Percentiles rank a stretch among this genome's conserved stretches.
phyloP scores from a whole-genome alignment of 2,888 invertebrate species.

The Philereme vetulata region DNA sequence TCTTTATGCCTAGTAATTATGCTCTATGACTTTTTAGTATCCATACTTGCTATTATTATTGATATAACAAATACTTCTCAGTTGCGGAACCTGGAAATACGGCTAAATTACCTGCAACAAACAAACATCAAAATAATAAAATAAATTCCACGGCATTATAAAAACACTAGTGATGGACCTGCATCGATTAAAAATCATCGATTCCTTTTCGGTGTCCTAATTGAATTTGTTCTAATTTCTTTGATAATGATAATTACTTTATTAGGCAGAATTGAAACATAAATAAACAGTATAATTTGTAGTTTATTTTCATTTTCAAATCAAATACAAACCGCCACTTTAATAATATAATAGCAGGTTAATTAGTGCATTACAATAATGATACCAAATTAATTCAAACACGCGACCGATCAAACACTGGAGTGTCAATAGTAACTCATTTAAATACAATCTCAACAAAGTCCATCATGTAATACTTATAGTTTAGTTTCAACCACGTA shows the following conservation, averaged over 20 bases:
- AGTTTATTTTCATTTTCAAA: conserved; percentile 34
- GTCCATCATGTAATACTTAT: conserved; percentile 19
- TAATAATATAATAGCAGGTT: conserved; percentile 63
- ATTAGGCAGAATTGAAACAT: conserved; percentile 14
- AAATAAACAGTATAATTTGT: conserved; percentile 9
- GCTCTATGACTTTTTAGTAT: conserved; percentile 3
- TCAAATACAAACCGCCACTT: conserved; percentile 53
- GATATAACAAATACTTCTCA: neutral
- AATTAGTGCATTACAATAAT: conserved; percentile 73
- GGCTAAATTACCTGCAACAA: conserved; percentile 48
- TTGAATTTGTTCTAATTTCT: neutral
- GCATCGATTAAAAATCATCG: conserved; percentile 3
- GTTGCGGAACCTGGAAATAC: conserved; percentile 4
- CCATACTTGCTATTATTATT: neutral
- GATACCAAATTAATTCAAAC: conserved; percentile 69
- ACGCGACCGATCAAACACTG: conserved; percentile 65
- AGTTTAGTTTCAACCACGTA: conserved; percentile 37
- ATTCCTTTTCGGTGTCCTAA: conserved; percentile 3
- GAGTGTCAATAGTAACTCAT: conserved; percentile 65
- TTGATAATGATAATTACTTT: conserved; percentile 7
- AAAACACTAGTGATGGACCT: conserved; percentile 24
- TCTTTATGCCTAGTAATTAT: neutral
- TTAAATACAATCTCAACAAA: conserved; percentile 63
- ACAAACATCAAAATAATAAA: conserved; percentile 28
- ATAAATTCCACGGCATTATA: conserved; percentile 12